A percentile compares a stretch with the other conserved stretches of the same genome.
Conservation (phyloP, 2,888 invertebrate species). For the Hermodice carunculata region DNA sequence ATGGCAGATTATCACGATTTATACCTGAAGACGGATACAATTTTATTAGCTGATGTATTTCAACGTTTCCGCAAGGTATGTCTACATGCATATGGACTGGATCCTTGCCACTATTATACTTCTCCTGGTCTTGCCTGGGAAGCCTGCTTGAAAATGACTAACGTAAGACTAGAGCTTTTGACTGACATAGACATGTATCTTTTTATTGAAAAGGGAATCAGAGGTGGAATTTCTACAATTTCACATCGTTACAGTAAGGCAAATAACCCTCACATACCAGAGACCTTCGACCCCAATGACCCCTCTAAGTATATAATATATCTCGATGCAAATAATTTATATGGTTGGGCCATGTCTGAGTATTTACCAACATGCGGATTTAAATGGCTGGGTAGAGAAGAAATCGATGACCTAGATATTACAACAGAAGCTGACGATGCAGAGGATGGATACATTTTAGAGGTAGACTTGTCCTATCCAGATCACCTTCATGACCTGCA, state of each 20-base stretch:
- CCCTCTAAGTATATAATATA: not conserved
- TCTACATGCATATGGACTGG: conserved; percentile 43
- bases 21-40: conserved; percentile 18
- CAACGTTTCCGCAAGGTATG: conserved; percentile 36
- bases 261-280: not conserved
- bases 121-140: conserved; percentile 51
- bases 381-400: not conserved
- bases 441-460: too few species aligned
- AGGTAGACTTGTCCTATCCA: too few species aligned
- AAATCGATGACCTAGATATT: too few species aligned
- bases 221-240: conserved; percentile 15
- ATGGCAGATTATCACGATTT: conserved; percentile 17
- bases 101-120: conserved; percentile 46
- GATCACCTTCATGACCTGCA: too few species aligned
- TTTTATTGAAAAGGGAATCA: conserved; percentile 24
- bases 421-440: too few species aligned
- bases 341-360: not conserved
- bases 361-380: not conserved
- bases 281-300: not conserved
- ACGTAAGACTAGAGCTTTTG: conserved; percentile 44
- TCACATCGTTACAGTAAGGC: not conserved
- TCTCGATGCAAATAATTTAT: conserved; percentile 5
- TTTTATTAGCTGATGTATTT: conserved; percentile 16
- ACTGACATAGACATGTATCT: conserved; percentile 43
- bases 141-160: conserved; percentile 46